Evolutionary conservation across 2,888 invertebrate species (phyloP).

Genomic region (Amblyjoppa fuscipennis): DNA sequence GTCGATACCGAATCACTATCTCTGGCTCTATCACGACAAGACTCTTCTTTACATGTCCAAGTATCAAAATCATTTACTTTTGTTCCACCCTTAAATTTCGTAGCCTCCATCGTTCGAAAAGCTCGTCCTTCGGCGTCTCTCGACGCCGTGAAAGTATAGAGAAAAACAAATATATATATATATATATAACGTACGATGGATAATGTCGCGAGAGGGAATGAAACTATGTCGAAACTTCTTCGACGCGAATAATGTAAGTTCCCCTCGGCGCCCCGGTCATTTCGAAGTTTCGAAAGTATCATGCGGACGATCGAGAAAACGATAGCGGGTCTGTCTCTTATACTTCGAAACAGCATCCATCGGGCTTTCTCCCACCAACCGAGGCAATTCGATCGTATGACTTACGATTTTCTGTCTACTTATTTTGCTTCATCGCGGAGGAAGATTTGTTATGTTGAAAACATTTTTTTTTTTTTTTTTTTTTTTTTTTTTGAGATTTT

Average conservation of each 20-base stretch:
- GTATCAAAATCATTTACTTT: constrained; percentile 86
- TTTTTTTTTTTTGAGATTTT: too few species aligned
- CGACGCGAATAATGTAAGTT: constrained; percentile 29
- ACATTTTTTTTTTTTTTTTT: too few species aligned
- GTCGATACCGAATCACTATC: constrained; percentile 97
- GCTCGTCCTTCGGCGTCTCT: constrained; percentile 67
- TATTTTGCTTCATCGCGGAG: background rate
- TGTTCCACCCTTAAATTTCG: constrained; percentile 66
- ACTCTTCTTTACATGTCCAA: constrained; percentile 97
- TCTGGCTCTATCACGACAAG: constrained; percentile 97
- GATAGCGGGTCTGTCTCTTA: constrained; percentile 16
- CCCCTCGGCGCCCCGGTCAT: constrained; percentile 22
- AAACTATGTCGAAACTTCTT: constrained; percentile 18
- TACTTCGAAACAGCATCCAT: constrained; percentile 20
- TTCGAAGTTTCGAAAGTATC: constrained; percentile 47
- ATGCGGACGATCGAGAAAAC: constrained; percentile 1
- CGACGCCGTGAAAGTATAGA: background rate
- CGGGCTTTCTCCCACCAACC: background rate
- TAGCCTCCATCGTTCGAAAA: background rate
- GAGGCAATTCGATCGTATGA: constrained; percentile 18
- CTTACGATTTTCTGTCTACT: constrained; percentile 5
- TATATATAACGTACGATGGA: background rate
- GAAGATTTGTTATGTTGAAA: too few species aligned
- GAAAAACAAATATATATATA: background rate
- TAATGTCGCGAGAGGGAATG: background rate